Conservation (phyloP, 2,797 vertebrate genomes). For the Tarsius wallacei region DNA sequence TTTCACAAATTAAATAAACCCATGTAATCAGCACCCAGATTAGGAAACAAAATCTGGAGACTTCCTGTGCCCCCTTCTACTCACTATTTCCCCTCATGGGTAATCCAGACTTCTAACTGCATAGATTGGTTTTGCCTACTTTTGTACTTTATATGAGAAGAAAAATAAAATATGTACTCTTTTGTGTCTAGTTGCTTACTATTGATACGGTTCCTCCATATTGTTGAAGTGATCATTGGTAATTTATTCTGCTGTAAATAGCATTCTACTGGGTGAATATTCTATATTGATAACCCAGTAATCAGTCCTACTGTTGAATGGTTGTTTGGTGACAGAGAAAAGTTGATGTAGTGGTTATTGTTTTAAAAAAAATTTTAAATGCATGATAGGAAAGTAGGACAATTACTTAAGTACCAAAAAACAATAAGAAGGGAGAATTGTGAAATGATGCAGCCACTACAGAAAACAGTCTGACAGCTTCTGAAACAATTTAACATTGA, state of each 20-base stretch:
- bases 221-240: not conserved
- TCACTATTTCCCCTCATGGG: not conserved
- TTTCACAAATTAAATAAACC: not conserved
- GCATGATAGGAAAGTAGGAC: not conserved
- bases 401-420: not conserved
- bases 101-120: not conserved
- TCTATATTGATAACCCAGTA: not conserved
- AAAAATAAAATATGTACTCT: not conserved
- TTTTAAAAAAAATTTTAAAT: not conserved
- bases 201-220: no score
- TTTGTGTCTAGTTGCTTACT: not conserved
- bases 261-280: not conserved
- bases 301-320: not conserved
- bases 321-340: not conserved
- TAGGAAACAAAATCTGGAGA: not conserved
- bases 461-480: not conserved
- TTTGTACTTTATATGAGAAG: not conserved
- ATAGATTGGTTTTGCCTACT: not conserved
- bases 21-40: not conserved
- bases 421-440: accelerated
- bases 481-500: not conserved
- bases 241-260: not conserved
- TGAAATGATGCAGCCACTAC: not conserved
- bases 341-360: not conserved
- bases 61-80: not conserved